A percentile compares a stretch with the other conserved stretches of the same genome.
Evolutionary conservation across 2,888 invertebrate genomes (phyloP).

Genomic region (Emmelina monodactyla): DNA sequence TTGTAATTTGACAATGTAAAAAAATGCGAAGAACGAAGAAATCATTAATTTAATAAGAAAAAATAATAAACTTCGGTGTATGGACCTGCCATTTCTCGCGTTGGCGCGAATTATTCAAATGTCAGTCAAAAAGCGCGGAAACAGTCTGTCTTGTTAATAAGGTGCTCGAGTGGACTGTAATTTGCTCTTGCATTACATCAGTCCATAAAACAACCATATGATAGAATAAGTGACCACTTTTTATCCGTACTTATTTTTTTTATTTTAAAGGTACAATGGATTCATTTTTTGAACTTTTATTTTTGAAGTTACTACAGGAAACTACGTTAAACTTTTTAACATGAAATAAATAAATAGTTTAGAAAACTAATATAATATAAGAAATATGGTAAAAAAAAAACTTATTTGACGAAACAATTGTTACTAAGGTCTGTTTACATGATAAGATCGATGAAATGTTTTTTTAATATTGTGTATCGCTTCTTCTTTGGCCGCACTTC

Average conservation of each 20-base stretch:
- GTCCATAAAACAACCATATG: conserved; percentile 22
- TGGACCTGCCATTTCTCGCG: conserved; percentile 24
- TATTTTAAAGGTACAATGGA: background rate
- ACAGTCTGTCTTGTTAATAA: conserved; percentile 58
- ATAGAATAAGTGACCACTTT: no score
- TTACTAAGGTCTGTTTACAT: no score
- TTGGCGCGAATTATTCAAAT: conserved; percentile 60
- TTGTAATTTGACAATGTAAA: no score
- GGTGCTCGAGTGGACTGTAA: conserved; percentile 54
- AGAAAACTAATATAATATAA: no score
- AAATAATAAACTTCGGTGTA: background rate
- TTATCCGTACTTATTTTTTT: background rate
- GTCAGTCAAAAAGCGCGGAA: conserved; percentile 63
- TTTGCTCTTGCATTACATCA: conserved; percentile 60
- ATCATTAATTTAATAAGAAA: background rate
- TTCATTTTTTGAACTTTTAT: background rate
- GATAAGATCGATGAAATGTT: no score
- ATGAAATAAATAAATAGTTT: background rate
- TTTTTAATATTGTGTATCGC: conserved; percentile 5
- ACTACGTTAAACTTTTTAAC: background rate
- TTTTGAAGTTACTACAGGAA: background rate
- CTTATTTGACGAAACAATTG: no score
- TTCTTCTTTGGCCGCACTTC: conserved; percentile 23
- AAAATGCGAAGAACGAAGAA: background rate
- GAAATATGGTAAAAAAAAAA: no score